A percentile compares a stretch with the other conserved stretches of the same genome.
These are phyloP conservation scores for Trachelus troglodyta DNA, from an alignment of 2,888 invertebrate species.

Conservation along the genomic window DNA sequence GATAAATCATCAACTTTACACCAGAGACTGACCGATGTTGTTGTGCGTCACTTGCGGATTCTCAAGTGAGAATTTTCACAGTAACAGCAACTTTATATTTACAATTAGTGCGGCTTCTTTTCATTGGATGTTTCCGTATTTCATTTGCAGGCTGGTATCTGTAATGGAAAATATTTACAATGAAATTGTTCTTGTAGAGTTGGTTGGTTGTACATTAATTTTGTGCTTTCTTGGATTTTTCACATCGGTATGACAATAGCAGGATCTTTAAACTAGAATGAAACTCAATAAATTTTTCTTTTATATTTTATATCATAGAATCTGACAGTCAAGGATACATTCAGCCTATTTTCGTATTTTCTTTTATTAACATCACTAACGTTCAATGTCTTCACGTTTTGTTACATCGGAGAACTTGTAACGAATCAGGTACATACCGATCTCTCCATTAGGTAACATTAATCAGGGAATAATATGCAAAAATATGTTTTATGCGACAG, in stretches of 20 bases:
- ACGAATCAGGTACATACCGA: conserved; percentile 24
- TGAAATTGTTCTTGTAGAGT: conserved; percentile 36
- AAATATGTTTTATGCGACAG: too few relatives aligned
- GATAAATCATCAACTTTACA: too few relatives aligned
- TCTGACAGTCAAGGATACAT: conserved; percentile 25
- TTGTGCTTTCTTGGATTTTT: conserved; percentile 40
- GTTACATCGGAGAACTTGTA: conserved; percentile 35
- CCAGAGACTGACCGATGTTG: too few relatives aligned
- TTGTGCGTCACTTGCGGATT: too few relatives aligned
- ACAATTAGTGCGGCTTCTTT: too few relatives aligned
- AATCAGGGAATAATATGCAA: too few relatives aligned
- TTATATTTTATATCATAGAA: conserved; percentile 16
- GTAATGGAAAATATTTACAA: conserved; percentile 27
- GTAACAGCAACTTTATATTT: too few relatives aligned
- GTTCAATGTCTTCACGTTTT: conserved; percentile 38
- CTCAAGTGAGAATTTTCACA: too few relatives aligned
- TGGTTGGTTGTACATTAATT: conserved; percentile 34
- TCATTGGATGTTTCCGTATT: neutral
- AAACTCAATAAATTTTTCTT: neutral
- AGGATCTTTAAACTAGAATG: neutral
- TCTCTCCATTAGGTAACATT: too few relatives aligned
- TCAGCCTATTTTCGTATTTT: conserved; percentile 24
- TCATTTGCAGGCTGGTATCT: conserved; percentile 23
- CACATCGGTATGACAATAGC: conserved; percentile 27
- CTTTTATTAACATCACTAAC: conserved; percentile 25